Evolutionary conservation across 2,797 vertebrate genomes (phyloP), one percentile per base, ranked within the genome.

Genomic region (Sciaenops ocellatus): DNA sequence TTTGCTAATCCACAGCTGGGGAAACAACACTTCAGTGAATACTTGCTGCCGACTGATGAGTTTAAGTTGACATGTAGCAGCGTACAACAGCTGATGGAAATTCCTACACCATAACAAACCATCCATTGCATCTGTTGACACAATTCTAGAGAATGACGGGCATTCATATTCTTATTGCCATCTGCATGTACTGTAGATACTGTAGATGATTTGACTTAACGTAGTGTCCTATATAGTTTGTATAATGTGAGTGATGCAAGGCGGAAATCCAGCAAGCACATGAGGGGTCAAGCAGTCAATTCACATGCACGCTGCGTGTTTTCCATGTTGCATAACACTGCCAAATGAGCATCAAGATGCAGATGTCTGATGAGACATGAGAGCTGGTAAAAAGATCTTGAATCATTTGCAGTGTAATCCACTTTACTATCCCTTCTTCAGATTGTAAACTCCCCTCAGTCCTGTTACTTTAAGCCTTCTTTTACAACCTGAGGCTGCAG

Each of bases 381-480:
- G n/a, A 69, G 63, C 82, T 79, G 64, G 61, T 79, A 52, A 81
- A 86, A 85, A 83, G 84, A 89, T 84, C 78, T 85, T 64, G 63
- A 84, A 76, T 88, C 61, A 87, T 87, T 89, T 78, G 60, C 80
- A 80, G 47, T 59, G 77, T 93, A 92, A 93, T 93, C 92, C 87
- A 91, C 80, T 92, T 91, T 89, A 83, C 76, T 52, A 78, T 87
- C 83, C 73, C 85, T 87, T 89, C 78, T 70, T 91, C 82, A 86
- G 69, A 85, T 87, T 46, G 78, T 88, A 88, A 93, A 92, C 82
- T 85, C 86, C 47, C 51, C 12, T 10, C 79, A 90, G 92, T 93
- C 90, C 83, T 87, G 85, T 92, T 93, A 90, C 84, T 90, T 69
- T 90, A 93, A 95, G 84, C 86, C 87, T 82, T 75, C 85, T 92